A percentile compares a stretch with the other conserved stretches of the same genome.
These are phyloP conservation scores for Neria commutata DNA, from an alignment of 2,888 invertebrate species.

Conservation along the genomic window DNA sequence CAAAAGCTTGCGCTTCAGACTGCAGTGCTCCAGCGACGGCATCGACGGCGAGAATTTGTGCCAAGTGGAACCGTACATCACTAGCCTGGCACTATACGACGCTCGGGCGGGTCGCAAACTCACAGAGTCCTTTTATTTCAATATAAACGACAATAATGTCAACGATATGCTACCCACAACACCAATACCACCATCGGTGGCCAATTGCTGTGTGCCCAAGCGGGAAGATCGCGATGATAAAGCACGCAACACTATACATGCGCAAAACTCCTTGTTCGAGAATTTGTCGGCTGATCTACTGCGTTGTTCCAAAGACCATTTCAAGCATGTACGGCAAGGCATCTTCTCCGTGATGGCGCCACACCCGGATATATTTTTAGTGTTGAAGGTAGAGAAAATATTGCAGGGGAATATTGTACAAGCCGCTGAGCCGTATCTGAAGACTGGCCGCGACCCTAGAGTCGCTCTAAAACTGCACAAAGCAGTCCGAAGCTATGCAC, in stretches of 20 bases:
- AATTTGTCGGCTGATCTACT: conserved; percentile 79
- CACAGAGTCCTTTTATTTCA: conserved; percentile 92
- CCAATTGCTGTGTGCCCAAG: conserved; percentile 44
- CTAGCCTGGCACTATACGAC: conserved; percentile 88
- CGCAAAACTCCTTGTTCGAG: conserved; percentile 63
- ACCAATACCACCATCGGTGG: conserved; percentile 48
- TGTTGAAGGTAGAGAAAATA: conserved; percentile 92
- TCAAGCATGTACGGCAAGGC: conserved; percentile 67
- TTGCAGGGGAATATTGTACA: conserved; percentile 87
- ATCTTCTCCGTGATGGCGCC: conserved; percentile 86
- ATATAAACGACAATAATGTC: conserved; percentile 79
- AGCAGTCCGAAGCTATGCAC: conserved; percentile 78
- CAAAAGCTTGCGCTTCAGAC: conserved; percentile 80
- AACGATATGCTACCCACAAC: conserved; percentile 64
- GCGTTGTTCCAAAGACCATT: conserved; percentile 62
- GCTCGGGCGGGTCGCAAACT: conserved; percentile 84
- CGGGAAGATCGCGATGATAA: conserved; percentile 40
- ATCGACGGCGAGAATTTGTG: conserved; percentile 74
- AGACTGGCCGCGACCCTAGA: conserved; percentile 79
- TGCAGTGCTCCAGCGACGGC: conserved; percentile 73
- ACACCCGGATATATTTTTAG: conserved; percentile 88
- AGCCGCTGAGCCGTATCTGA: conserved; percentile 85
- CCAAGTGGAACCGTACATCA: conserved; percentile 88
- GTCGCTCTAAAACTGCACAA: conserved; percentile 82
- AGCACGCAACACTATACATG: conserved; percentile 55